Base-by-base conservation (phyloP, 2,888 invertebrate species). In the Ceraclea dissimilis region DNA sequence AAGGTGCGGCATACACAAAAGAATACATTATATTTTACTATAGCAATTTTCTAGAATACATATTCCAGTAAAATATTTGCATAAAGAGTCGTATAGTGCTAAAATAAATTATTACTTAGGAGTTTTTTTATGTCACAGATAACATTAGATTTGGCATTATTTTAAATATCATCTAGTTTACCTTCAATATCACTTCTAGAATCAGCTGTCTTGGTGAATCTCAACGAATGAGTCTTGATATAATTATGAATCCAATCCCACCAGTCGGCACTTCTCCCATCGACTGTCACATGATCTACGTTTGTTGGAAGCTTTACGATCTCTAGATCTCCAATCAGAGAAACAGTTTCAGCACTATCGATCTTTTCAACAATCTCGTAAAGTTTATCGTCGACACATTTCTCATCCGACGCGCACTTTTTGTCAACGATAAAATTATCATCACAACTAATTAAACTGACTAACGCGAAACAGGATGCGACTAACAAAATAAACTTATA, bases 211-310 rank as follows among this genome's bases (percentile, higher is more conserved):
- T 13, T 39, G 2, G 49, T 39, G 2, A 22, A 47, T 47, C 11
- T 22, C 18, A 79, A 63, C 63, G 78, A 74, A 61, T 78, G 77
- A 34, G 71, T 73, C 51, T 69, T 66, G 60, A 79, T 64, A 65
- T 75, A 79, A 58, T 74, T 70, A 59, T 74, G 67, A 62, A 75
- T 69, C 61, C 77, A 73, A 60, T 77, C 77, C 58, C 72, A 71
- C 64, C 61, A 56, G 53, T 71, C 70, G 39, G 66, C 63, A 44
- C 71, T 72, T 65, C 75, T 60, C 6, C 46, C 47, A 20, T 46
- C 19, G 33, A 46, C 49, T 1, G 26, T 18, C 6, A 52, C 55
- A 19, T 56, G 52, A 21, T 19, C 21, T 21, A 49, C 49, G 5
- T 46, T 46, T 11, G 11, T 5, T 4, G 26, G 34, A 34, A 49